These are phyloP conservation scores for Odontamblyopus lacepedii DNA, from an alignment of 2,797 vertebrate species.

Conservation along the genomic window DNA sequence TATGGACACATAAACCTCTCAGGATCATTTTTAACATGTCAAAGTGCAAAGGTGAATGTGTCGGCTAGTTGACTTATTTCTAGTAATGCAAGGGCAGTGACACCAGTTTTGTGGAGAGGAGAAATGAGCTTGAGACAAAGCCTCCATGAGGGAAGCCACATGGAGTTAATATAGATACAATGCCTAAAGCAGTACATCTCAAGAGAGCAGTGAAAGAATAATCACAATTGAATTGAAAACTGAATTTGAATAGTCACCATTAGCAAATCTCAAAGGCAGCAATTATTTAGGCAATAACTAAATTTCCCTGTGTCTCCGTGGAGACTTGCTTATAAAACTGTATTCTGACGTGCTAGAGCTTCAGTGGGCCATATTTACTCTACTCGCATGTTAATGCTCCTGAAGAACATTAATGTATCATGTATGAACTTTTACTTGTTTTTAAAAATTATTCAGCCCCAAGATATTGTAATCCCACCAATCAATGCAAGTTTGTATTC, in stretches of 20 bases:
- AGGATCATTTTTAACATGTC: conserved; percentile 26
- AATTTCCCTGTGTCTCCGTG: not conserved
- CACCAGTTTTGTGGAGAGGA: not conserved
- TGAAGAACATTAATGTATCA: not conserved
- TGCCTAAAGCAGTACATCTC: not conserved
- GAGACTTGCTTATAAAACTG: not conserved
- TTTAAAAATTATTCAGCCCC: too few relatives aligned
- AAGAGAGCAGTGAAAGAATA: not conserved
- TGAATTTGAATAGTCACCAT: not conserved
- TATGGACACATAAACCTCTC: conserved; percentile 21
- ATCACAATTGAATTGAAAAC: not conserved
- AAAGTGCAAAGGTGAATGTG: conserved; percentile 9
- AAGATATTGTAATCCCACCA: not conserved
- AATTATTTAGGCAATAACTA: not conserved
- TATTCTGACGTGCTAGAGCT: not conserved
- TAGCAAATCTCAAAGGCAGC: not conserved
- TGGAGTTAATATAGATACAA: not conserved
- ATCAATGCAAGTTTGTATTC: not conserved
- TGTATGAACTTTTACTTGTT: not conserved
- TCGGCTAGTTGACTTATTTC: conserved; percentile 37
- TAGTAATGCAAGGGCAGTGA: conserved; percentile 28
- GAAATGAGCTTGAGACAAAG: not conserved
- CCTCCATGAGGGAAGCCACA: conserved; percentile 1
- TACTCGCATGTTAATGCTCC: not conserved
- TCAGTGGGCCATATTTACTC: not conserved